A percentile compares a stretch with the other conserved stretches of the same genome.
Evolutionary conservation across 2,888 invertebrate genomes (phyloP).

Genomic region (Pyrrhosoma nymphula): DNA sequence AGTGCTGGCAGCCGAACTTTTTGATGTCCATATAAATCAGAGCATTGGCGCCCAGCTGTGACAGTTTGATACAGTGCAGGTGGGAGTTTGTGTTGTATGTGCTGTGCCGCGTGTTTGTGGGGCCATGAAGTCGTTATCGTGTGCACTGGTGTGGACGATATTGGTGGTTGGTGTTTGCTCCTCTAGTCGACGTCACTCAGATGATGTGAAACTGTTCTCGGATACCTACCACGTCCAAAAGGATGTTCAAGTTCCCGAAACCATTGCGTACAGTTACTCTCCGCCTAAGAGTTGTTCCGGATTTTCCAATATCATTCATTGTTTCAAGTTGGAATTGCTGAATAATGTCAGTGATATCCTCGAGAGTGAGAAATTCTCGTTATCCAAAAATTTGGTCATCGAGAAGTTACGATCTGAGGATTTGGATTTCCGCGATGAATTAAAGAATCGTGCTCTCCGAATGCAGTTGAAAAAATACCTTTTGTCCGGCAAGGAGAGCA

Average conservation of each 20-base stretch:
- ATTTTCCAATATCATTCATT: conserved; percentile 37
- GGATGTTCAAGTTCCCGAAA: conserved; percentile 37
- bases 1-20: conserved; percentile 21
- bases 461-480: conserved; percentile 51
- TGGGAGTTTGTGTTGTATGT: neutral
- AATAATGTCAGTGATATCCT: conserved; percentile 53
- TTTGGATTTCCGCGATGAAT: neutral
- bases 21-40: conserved; percentile 55
- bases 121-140: conserved; percentile 19
- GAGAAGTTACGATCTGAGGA: conserved; percentile 27
- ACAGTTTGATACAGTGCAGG: conserved; percentile 40
- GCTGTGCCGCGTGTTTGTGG: neutral
- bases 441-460: neutral
- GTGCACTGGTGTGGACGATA: conserved; percentile 4
- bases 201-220: conserved; percentile 57
- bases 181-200: neutral
- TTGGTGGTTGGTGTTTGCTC: conserved; percentile 30
- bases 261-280: conserved; percentile 34
- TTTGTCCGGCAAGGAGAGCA: conserved; percentile 51
- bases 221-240: neutral
- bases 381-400: conserved; percentile 17
- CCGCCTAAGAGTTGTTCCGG: conserved; percentile 24
- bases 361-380: conserved; percentile 38
- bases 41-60: conserved; percentile 60
- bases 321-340: conserved; percentile 29